Percentiles rank a stretch among this genome's conserved stretches.
Conservation (phyloP, 2,797 vertebrate genomes). For the Buphagus erythrorhynchus region DNA sequence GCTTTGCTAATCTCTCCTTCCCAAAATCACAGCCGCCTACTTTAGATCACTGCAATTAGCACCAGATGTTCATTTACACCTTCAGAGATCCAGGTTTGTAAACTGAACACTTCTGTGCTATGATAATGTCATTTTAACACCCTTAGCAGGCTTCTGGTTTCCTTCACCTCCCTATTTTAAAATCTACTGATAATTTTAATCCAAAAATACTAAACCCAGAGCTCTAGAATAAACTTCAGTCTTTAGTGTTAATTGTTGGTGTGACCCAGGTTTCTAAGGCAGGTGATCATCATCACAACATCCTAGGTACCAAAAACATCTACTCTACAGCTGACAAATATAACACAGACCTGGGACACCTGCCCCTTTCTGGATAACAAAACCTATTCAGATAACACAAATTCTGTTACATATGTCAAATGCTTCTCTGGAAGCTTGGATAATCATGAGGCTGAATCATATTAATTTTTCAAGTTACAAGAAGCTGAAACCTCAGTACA, state of each 20-base stretch:
- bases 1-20: slow-evolving; percentile 24
- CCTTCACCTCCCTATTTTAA: not conserved
- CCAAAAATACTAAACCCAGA: not conserved
- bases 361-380: not conserved
- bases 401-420: not conserved
- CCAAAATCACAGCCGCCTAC: slow-evolving; percentile 20
- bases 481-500: not conserved
- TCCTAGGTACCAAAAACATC: not conserved
- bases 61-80: slow-evolving; percentile 69
- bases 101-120: slow-evolving; percentile 10
- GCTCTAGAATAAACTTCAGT: not conserved
- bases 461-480: not conserved
- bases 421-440: not conserved
- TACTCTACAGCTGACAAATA: not conserved
- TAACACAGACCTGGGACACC: not conserved
- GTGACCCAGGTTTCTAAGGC: not conserved
- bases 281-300: not conserved
- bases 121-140: slow-evolving; percentile 45
- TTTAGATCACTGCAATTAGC: slow-evolving; percentile 63
- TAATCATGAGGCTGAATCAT: not conserved
- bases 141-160: not conserved
- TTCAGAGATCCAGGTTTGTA: slow-evolving; percentile 41
- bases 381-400: not conserved
- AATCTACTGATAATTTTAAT: not conserved
- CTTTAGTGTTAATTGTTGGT: not conserved